Conservation (phyloP, 2,888 invertebrate genomes). For the Sinopyrophorus schimmeli region DNA sequence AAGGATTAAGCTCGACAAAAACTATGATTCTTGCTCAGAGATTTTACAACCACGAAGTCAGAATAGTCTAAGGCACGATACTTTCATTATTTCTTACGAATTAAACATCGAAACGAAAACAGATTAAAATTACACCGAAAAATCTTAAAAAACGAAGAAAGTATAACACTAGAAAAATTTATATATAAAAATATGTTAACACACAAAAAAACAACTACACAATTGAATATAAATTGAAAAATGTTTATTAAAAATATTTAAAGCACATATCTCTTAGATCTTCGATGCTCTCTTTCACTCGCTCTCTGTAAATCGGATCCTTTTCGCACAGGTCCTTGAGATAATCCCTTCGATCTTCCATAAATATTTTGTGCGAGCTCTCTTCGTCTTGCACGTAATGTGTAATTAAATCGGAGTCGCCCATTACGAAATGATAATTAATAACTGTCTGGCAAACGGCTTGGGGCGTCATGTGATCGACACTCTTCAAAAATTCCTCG, state of each 20-base stretch:
- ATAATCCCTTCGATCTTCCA: conserved; percentile 32
- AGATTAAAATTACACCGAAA: too few relatives aligned
- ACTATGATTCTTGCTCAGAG: too few relatives aligned
- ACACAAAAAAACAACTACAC: too few relatives aligned
- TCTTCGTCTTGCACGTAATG: conserved; percentile 32
- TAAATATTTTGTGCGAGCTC: conserved; percentile 27
- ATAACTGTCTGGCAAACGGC: conserved; percentile 34
- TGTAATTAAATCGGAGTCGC: conserved; percentile 21
- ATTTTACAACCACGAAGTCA: too few relatives aligned
- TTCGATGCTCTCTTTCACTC: conserved; percentile 24
- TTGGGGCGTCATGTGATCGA: conserved; percentile 46
- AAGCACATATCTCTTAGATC: conserved; percentile 32
- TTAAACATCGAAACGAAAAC: too few relatives aligned
- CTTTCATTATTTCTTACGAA: too few relatives aligned
- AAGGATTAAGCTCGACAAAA: too few relatives aligned
- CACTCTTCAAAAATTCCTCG: conserved; percentile 45
- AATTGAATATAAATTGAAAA: too few relatives aligned
- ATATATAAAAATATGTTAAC: too few relatives aligned
- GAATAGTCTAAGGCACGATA: too few relatives aligned
- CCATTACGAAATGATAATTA: conserved; percentile 9
- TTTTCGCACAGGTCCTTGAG: conserved; percentile 29
- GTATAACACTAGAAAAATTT: too few relatives aligned
- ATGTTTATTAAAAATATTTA: conserved; percentile 16
- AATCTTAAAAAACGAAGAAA: too few relatives aligned
- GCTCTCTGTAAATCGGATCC: conserved; percentile 24